Evolutionary conservation across 2,888 invertebrate species (phyloP), one percentile per base, ranked within the genome.

Genomic region (Didymodactylos carnosus): DNA sequence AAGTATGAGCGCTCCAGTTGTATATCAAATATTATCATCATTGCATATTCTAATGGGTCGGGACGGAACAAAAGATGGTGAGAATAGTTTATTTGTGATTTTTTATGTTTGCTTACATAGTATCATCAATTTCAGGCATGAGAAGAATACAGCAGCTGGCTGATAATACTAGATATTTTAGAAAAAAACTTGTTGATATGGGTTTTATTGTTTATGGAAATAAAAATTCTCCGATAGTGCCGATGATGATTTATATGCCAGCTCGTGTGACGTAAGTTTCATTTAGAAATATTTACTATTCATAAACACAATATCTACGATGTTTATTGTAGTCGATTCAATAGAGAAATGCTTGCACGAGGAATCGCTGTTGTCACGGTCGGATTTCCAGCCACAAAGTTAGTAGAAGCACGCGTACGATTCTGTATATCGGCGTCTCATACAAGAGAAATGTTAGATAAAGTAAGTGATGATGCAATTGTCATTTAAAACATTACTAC

Each of bases 381-480:
- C 74, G 94, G 93, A 78, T 94, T 92, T 85, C 94, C 94, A 73
- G 94, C 94, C 76, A 94, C 94, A 8, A 29, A 69, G 14, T 35
- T 75, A 46, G 49, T 72, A 29, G 72, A 69, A n/a, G 75, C 72
- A 4, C 69, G 77, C 16, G 92, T 92, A 79, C 87, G 94, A 79
- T 92, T 94, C 84, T 95, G 94, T 81, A 84, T 95, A 75, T 94
- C 93, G 72, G 93, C 94, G 73, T 89, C 91, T 39, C 94, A 94
- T 83, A 89, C 92, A 73, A 91, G 91, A 84, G 90, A 89, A 83
- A 92, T 92, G 84, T 86, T 94, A 78, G 93, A 94, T 84, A 87
- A 78, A 78, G 82, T 77, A 75, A 69, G 70, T 72, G 2, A 35
- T 19, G 3, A 2, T 23, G 25, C 23, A 2, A 70, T 8, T 62